Conservation (phyloP, 2,888 invertebrate genomes). For the Tipula unca region DNA sequence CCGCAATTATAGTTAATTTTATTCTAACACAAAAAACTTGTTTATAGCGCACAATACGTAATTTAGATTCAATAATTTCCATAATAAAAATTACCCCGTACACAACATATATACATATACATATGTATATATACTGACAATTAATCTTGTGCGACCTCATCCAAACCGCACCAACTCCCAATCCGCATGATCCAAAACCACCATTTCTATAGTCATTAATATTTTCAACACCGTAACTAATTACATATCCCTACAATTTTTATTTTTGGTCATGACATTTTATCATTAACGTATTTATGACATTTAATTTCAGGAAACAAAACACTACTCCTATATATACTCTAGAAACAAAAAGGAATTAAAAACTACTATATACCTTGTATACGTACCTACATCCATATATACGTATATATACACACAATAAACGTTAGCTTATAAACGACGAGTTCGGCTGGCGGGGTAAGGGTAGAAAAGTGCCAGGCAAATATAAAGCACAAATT, state of each 20-base stretch:
- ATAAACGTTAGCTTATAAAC: not conserved
- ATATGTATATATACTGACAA: not conserved
- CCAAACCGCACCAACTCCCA: not conserved
- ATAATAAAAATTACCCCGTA: not conserved
- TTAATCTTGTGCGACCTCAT: not conserved
- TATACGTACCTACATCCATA: not conserved
- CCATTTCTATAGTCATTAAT: not conserved
- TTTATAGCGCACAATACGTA: not conserved
- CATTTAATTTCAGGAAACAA: not conserved
- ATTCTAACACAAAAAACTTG: no score
- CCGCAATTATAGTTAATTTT: no score
- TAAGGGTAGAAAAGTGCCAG: not conserved
- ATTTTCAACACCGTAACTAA: not conserved
- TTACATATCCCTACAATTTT: not conserved
- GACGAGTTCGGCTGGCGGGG: not conserved
- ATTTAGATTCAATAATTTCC: not conserved
- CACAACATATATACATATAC: not conserved
- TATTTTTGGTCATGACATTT: conserved; percentile 8
- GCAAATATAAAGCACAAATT: not conserved
- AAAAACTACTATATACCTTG: not conserved
- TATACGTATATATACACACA: not conserved
- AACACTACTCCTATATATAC: not conserved
- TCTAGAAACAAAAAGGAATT: not conserved
- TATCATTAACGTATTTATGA: not conserved
- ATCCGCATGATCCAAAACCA: not conserved